Percentiles rank a stretch among this genome's conserved stretches.
phyloP scores from a whole-genome alignment of 2,113 vertebrate genomes.

The Kobus ellipsiprymnus region DNA sequence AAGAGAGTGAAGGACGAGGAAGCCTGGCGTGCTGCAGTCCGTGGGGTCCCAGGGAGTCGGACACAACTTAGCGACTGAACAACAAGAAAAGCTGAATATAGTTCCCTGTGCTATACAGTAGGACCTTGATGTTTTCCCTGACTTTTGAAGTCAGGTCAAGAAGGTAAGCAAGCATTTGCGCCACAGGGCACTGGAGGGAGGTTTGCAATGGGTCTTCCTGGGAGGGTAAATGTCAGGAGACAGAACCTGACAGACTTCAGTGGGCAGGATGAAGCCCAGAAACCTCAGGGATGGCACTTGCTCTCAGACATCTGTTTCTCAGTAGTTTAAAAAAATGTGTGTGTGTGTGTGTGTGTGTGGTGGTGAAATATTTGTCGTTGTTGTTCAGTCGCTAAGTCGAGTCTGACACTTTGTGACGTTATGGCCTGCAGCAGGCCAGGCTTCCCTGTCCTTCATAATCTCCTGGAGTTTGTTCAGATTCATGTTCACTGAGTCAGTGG shows the following conservation, averaged over 20 bases:
- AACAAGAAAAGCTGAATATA: neutral
- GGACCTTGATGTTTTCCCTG: neutral
- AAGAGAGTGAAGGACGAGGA: neutral
- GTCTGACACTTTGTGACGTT: neutral
- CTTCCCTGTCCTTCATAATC: neutral
- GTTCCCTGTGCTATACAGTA: neutral
- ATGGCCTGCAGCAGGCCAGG: neutral
- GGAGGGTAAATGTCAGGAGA: neutral
- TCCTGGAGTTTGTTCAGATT: neutral
- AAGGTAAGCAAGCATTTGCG: neutral
- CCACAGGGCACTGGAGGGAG: accelerated
- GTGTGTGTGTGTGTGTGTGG: too few relatives aligned
- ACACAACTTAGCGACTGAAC: neutral
- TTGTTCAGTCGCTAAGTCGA: neutral
- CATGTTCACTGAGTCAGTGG: neutral
- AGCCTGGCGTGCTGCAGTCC: neutral
- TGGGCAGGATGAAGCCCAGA: neutral
- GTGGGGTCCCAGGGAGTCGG: neutral
- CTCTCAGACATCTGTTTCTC: neutral
- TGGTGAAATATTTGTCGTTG: neutral
- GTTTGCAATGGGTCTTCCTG: neutral
- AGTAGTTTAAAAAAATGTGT: neutral
- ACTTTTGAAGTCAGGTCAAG: neutral
- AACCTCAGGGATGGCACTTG: neutral
- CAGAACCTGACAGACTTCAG: neutral